Evolutionary conservation across 92 coral and sea anemone species (phyloP), one percentile per base, ranked within the genome.

Genomic region (Zoanthus sociatus): DNA sequence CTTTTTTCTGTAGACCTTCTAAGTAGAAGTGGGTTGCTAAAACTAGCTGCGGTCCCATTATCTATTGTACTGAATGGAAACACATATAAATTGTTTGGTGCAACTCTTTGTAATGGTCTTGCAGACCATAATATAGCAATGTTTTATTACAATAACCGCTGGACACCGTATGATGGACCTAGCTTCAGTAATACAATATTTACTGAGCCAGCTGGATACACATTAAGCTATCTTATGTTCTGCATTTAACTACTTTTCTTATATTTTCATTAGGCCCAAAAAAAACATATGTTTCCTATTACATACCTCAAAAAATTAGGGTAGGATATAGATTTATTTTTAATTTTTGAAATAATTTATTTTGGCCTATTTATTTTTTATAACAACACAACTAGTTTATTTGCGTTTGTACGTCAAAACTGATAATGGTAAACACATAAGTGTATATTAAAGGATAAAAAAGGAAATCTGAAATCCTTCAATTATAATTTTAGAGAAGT

Each of bases 1-100:
- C 26, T 91, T 54, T 91, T 91, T 88, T 91, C 91, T 76, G 87
- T 91, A n/a, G 94, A 92, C 71, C 76, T 92, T 79, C 88, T 89
- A 13, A 89, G 94, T 82, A 89, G 94, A 89, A 84, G 81, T 5
- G 94, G 94, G 17, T 63, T 85, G 64, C 82, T 92, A 61, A 88
- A 67, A 63, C 54, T 88, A 47, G 51, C 51, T 47, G 5, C 4
- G 51, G 51, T 47, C 51, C 51, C 51, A 47, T 47, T 47, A 47
- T 47, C 51, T 47, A 47, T 70, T 70, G 68, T 60, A 14, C 4
- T n/a, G 68, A n/a, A n/a, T 13, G 68, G 68, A 60, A 60, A n/a
- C 5, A 60, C n/a, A 60, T 14, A 4, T 60, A 13, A 60, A 60
- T n/a, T 60, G 68, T 60, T 60, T 60, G 8, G 68, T 5, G 94